Evolutionary conservation across 2,888 invertebrate species (phyloP).

Genomic region (Slavum lentiscoides): DNA sequence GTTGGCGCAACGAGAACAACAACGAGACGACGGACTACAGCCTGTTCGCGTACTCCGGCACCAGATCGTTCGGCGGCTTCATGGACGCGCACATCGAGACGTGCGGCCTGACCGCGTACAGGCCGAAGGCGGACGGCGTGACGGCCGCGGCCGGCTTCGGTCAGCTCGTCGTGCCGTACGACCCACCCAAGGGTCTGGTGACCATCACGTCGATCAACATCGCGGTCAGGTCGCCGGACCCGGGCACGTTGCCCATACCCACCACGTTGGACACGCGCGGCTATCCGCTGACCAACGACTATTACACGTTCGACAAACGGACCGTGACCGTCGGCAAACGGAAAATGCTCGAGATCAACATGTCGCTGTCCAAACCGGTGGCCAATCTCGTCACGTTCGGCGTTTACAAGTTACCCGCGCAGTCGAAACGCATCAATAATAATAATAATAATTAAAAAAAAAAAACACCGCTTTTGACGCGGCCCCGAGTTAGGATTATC

Average conservation of each 20-base stretch:
- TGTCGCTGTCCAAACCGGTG: constrained; percentile 54
- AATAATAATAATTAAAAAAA: too few species aligned
- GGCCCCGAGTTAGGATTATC: too few species aligned
- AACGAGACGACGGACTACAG: constrained; percentile 57
- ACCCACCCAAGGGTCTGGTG: constrained; percentile 52
- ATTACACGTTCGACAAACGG: constrained; percentile 55
- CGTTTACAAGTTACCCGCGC: constrained; percentile 56
- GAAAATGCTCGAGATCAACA: constrained; percentile 54
- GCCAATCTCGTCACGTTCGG: constrained; percentile 58
- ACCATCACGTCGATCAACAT: constrained; percentile 56
- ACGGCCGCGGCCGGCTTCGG: constrained; percentile 57
- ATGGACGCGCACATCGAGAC: constrained; percentile 57
- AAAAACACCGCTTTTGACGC: too few species aligned
- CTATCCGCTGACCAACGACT: constrained; percentile 56
- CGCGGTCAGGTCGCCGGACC: constrained; percentile 55
- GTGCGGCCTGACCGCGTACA: constrained; percentile 59
- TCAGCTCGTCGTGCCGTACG: constrained; percentile 53
- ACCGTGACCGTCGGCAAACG: constrained; percentile 48
- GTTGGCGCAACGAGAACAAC: constrained; percentile 46
- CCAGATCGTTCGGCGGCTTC: constrained; percentile 55
- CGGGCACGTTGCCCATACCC: constrained; percentile 55
- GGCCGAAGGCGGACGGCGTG: neutral
- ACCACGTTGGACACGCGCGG: constrained; percentile 55
- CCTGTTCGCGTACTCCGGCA: constrained; percentile 59
- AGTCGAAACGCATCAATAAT: too few species aligned